Evolutionary conservation across 1,140 invertebrate species (phyloP).

Genomic region (Steinernema feltiae): DNA sequence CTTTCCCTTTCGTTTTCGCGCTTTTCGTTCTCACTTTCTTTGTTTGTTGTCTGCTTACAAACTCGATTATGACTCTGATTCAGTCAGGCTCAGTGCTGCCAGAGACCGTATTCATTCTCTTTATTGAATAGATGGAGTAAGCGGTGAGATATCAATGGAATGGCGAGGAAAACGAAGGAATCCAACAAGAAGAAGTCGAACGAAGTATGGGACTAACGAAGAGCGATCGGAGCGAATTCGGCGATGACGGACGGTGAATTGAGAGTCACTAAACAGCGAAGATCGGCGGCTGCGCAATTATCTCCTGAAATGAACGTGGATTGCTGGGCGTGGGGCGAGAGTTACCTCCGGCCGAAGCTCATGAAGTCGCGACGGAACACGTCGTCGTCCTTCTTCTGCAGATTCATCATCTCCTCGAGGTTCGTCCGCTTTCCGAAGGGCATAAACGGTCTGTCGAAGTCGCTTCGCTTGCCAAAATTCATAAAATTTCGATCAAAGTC

Average conservation of each 20-base stretch:
- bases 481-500: slow-evolving; percentile 13
- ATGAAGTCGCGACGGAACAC: slow-evolving; percentile 17
- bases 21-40: background rate
- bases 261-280: no score
- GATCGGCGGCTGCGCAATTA: no score
- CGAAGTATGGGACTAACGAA: background rate
- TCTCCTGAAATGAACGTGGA: background rate
- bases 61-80: no score
- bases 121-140: background rate
- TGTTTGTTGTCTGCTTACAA: background rate
- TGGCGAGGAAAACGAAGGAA: background rate
- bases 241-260: no score
- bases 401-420: background rate
- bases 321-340: background rate
- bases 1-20: no score
- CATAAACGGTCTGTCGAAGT: slow-evolving; percentile 18
- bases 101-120: background rate
- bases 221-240: background rate
- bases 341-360: background rate
- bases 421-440: background rate
- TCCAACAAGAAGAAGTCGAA: background rate
- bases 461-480: slow-evolving; percentile 7
- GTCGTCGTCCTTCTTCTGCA: slow-evolving; percentile 1
- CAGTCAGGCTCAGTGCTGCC: no score
- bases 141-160: background rate